Evolutionary conservation across 2,888 invertebrate species (phyloP), one percentile per base, ranked within the genome.

Genomic region (Conchocele bisecta): DNA sequence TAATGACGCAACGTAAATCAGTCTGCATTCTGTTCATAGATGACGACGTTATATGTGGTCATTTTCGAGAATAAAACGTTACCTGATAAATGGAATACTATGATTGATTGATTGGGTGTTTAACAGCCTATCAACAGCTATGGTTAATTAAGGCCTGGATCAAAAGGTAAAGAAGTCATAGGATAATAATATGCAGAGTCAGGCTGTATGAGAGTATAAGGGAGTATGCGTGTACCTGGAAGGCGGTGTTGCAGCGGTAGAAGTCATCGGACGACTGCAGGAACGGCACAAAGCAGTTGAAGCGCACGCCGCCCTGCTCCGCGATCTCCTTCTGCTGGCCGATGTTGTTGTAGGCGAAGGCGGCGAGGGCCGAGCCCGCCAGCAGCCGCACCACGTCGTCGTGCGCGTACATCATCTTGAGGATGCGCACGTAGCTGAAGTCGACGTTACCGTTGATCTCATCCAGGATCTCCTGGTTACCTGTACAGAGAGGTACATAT

Each of bases 261-360:
- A 66, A 84, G 56, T 91, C 90, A 67, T 90, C 87, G 26, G 84
- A 82, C 2, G 89, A 89, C 60, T 87, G 79, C 31, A 91, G 77
- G 67, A 91, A 91, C 11, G 88, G 87, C 4, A 86, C 81, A 64
- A 91, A 90, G 56, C 89, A 89, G 69, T 78, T 81, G 79, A 90
- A 91, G 5, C 88, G 61, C 20, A 91, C 87, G 3, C 90, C 90
- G 0, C 89, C 90, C 74, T 89, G 86, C 33, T 85, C 86, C 0
- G 87, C 88, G 7, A 91, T 89, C 63, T 87, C 86, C 58, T 86
- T 84, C 82, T 90, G 90, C 64, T 89, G 88, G 7, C 68, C 75
- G 13, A 87, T 79, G 68, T 86, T 90, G 79, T 91, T 91, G 81
- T 89, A 91, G 6, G 90, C 89, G 67, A 91, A 91, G 22, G 88